Conservation (phyloP, 2,113 vertebrate species). For the Pipa parva region DNA sequence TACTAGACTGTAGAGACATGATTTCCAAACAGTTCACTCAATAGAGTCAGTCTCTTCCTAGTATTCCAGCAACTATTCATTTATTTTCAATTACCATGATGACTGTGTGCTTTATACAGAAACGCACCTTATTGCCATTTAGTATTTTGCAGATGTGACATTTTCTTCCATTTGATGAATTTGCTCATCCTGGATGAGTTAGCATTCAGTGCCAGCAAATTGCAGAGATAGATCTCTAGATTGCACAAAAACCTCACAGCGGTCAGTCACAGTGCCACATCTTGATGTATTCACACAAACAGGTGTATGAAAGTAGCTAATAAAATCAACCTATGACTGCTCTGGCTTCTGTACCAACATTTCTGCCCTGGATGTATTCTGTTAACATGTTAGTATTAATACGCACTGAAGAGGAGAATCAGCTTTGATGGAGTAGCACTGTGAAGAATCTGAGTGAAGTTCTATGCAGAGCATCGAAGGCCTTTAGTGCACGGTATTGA, state of each 20-base stretch:
- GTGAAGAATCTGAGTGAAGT: too few species aligned
- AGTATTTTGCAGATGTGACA: background rate
- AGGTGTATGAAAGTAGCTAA: too few species aligned
- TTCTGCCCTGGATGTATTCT: too few species aligned
- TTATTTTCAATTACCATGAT: constrained; percentile 35
- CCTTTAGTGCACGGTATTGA: too few species aligned
- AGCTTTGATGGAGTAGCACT: too few species aligned
- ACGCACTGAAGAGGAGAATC: too few species aligned
- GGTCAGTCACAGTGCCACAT: background rate
- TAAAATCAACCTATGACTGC: background rate
- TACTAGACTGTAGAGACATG: background rate
- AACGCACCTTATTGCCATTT: constrained; percentile 1
- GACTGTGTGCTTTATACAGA: constrained; percentile 19
- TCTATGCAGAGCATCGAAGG: too few species aligned
- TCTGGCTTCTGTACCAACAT: too few species aligned
- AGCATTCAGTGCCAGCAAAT: background rate
- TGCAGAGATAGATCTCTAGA: background rate
- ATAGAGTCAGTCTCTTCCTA: background rate
- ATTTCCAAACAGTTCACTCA: background rate
- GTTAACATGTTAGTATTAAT: too few species aligned
- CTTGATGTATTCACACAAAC: too few species aligned
- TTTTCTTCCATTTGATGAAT: background rate
- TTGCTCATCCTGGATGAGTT: background rate
- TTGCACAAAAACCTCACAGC: background rate
- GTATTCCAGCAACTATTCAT: constrained; percentile 17